A percentile compares a stretch with the other conserved stretches of the same genome.
These are phyloP conservation scores for Lerista edwardsae DNA, from an alignment of 2,797 vertebrate species.

Conservation along the genomic window DNA sequence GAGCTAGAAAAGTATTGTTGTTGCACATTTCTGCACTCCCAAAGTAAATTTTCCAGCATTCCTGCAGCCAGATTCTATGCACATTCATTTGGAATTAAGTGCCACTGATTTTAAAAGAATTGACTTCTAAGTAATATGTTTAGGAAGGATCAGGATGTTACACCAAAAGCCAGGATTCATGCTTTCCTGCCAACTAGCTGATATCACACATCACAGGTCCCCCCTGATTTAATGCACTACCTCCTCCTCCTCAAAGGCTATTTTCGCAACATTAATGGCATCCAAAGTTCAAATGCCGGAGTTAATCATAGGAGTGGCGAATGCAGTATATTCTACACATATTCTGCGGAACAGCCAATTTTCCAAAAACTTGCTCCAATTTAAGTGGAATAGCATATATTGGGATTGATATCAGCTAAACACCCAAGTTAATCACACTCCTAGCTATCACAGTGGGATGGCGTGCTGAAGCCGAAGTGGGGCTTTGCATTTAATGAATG, in stretches of 20 bases:
- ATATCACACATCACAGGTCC: conserved; percentile 28
- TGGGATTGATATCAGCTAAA: conserved; percentile 64
- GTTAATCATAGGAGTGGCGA: conserved; percentile 47
- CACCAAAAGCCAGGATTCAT: conserved; percentile 3
- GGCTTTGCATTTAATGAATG: conserved; percentile 69
- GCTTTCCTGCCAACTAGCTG: conserved; percentile 42
- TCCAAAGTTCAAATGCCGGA: background rate
- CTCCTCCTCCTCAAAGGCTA: conserved; percentile 6
- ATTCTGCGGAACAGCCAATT: conserved; percentile 47
- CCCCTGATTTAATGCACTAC: background rate
- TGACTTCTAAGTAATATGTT: background rate
- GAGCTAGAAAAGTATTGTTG: background rate
- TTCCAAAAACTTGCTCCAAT: conserved; percentile 54
- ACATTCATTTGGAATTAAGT: conserved; percentile 2
- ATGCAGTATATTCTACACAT: conserved; percentile 43
- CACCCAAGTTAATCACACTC: conserved; percentile 73
- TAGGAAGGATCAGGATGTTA: background rate
- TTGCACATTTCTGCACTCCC: background rate
- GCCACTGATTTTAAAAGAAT: background rate
- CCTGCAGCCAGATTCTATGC: background rate
- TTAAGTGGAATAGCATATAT: conserved; percentile 62
- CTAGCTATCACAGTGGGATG: conserved; percentile 66
- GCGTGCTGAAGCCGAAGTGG: conserved; percentile 56
- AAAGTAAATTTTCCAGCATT: background rate
- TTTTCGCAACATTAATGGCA: conserved; percentile 18